These are phyloP conservation scores for Dipodomys ordii DNA, from an alignment of 2,113 vertebrate genomes.

Conservation along the genomic window DNA sequence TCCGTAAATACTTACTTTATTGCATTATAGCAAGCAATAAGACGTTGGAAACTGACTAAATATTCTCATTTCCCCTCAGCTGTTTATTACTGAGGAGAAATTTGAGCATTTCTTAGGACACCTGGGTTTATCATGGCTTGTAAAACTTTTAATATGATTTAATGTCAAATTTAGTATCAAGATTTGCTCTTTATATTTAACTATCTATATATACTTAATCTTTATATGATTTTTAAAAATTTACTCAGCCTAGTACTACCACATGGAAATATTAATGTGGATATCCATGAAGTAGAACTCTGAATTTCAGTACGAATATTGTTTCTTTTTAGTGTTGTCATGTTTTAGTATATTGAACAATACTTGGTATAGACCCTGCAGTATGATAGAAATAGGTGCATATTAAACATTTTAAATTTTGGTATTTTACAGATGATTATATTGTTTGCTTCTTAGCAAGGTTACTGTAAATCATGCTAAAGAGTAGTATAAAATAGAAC, in stretches of 20 bases:
- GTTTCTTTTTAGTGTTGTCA: not conserved
- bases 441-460: slow-evolving; percentile 54
- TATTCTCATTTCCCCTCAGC: not conserved
- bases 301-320: not conserved
- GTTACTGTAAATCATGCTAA: not conserved
- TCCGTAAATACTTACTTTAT: slow-evolving; percentile 16
- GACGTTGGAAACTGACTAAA: not conserved
- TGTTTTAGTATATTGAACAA: slow-evolving; percentile 30
- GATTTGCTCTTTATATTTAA: slow-evolving; percentile 15
- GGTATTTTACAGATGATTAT: slow-evolving; percentile 15
- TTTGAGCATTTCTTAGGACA: slow-evolving; percentile 18
- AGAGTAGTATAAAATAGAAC: not conserved
- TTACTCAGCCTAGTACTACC: not conserved
- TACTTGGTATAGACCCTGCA: not conserved
- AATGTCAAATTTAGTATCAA: not conserved
- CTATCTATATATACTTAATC: not conserved
- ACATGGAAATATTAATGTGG: slow-evolving; percentile 15
- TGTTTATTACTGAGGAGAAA: slow-evolving; percentile 41
- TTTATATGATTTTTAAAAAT: slow-evolving; percentile 8
- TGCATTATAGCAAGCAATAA: not conserved
- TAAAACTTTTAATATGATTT: not conserved
- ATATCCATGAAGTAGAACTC: slow-evolving; percentile 34
- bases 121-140: slow-evolving; percentile 5
- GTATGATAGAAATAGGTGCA: not conserved
- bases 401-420: slow-evolving; percentile 54